Percentiles rank a stretch among this genome's conserved stretches.
These are phyloP conservation scores for Nicator chloris DNA, from an alignment of 2,113 vertebrate genomes.

Conservation along the genomic window DNA sequence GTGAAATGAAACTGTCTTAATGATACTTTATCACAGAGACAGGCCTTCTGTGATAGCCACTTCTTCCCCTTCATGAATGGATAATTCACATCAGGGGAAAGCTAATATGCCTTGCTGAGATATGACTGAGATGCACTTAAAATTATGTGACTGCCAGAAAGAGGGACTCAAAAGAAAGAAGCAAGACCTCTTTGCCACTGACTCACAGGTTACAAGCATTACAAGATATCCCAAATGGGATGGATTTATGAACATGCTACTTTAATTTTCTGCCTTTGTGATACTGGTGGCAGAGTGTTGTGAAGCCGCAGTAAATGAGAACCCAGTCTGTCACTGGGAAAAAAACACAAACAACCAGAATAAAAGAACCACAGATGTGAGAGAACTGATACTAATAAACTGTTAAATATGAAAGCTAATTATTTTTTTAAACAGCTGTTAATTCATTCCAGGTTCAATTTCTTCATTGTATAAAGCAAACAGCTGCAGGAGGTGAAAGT, in stretches of 20 bases:
- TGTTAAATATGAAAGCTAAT: background rate
- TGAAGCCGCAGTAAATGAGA: background rate
- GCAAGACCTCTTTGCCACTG: background rate
- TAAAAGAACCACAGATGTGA: background rate
- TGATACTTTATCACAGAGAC: background rate
- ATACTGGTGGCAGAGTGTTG: background rate
- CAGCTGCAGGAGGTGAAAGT: constrained; percentile 83
- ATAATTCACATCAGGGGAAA: background rate
- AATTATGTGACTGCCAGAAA: background rate
- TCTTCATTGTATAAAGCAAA: constrained; percentile 90
- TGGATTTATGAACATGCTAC: background rate
- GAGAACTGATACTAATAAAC: background rate
- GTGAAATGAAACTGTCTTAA: background rate
- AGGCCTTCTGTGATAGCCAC: background rate
- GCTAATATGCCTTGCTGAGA: background rate
- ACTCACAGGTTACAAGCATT: background rate
- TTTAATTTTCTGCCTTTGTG: background rate
- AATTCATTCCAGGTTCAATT: constrained; percentile 84
- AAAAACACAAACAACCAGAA: background rate
- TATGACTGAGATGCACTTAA: background rate
- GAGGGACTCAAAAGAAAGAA: background rate
- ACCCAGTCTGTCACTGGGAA: background rate
- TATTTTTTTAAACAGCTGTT: background rate
- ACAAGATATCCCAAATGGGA: background rate
- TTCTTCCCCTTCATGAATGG: background rate